A percentile compares a stretch with the other conserved stretches of the same genome.
These are phyloP conservation scores for Leptinotarsa undecemlineata DNA, from an alignment of 1,140 invertebrate species.

Conservation along the genomic window DNA sequence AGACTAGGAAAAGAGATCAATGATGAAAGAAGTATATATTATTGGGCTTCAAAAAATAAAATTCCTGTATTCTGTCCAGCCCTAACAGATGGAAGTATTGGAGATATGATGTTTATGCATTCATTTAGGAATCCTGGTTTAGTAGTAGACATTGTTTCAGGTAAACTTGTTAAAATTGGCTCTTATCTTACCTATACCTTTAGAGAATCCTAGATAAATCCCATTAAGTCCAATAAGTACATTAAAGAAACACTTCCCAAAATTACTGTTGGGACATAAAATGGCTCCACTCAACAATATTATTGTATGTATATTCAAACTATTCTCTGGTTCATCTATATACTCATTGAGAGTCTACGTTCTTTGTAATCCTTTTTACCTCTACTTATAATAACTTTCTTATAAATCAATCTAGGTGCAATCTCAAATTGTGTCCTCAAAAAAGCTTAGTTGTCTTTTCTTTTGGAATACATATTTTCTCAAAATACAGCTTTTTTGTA, in stretches of 20 bases:
- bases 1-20: conserved; percentile 89
- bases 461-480: too few relatives aligned
- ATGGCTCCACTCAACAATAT: too few relatives aligned
- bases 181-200: neutral
- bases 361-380: too few relatives aligned
- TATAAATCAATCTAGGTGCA: too few relatives aligned
- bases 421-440: too few relatives aligned
- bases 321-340: too few relatives aligned
- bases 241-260: neutral
- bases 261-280: too few relatives aligned
- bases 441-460: too few relatives aligned
- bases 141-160: conserved; percentile 90
- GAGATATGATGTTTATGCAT: conserved; percentile 99
- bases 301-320: neutral
- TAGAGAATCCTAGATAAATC: neutral
- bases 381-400: too few relatives aligned
- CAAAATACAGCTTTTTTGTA: too few relatives aligned
- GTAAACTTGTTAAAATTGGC: conserved; percentile 54
- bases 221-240: too few relatives aligned
- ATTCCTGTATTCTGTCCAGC: conserved; percentile 99
- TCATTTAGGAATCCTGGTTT: conserved; percentile 91
- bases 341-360: too few relatives aligned
- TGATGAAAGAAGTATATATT: conserved; percentile 91
- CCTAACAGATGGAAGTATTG: conserved; percentile 96
- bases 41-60: conserved; percentile 97